phyloP scores from a whole-genome alignment of 37 sponge, comb jelly and placozoan genomes.

The Cliona cf. orientalis region DNA sequence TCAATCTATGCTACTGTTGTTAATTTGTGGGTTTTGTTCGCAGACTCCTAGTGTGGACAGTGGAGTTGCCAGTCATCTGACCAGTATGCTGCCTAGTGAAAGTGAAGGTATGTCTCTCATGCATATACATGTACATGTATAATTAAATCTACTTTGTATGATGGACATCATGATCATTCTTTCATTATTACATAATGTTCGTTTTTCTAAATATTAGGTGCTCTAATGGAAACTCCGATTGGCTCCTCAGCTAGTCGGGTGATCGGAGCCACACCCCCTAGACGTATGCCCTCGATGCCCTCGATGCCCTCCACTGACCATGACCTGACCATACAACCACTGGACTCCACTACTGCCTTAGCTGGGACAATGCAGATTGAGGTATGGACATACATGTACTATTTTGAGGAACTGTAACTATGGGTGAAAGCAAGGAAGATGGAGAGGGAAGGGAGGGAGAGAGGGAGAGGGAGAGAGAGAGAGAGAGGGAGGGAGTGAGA shows the following conservation, averaged over 20 bases:
- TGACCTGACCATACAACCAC: not conserved
- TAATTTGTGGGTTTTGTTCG: not conserved
- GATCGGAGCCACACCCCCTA: too few species aligned
- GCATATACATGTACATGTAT: conserved; percentile 13
- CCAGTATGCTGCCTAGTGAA: conserved; percentile 26
- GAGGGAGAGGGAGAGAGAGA: too few species aligned
- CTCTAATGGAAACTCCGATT: not conserved
- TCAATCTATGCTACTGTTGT: not conserved
- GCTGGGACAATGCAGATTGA: too few species aligned
- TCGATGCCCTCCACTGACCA: too few species aligned
- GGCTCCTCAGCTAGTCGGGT: too few species aligned
- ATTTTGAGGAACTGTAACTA: too few species aligned
- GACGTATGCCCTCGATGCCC: too few species aligned
- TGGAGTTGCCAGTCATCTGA: conserved; percentile 35
- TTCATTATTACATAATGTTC: not conserved
- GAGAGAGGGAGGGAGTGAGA: too few species aligned
- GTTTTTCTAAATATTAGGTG: not conserved
- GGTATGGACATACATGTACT: too few species aligned
- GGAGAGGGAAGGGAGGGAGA: too few species aligned
- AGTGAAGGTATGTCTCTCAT: not conserved
- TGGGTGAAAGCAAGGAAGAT: too few species aligned
- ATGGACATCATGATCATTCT: not conserved
- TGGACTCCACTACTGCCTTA: not conserved
- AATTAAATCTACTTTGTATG: not conserved
- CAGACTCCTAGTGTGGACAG: conserved; percentile 45